Evolutionary conservation across 2,113 vertebrate species (phyloP), one percentile per base, ranked within the genome.

Genomic region (Amphiprion percula): DNA sequence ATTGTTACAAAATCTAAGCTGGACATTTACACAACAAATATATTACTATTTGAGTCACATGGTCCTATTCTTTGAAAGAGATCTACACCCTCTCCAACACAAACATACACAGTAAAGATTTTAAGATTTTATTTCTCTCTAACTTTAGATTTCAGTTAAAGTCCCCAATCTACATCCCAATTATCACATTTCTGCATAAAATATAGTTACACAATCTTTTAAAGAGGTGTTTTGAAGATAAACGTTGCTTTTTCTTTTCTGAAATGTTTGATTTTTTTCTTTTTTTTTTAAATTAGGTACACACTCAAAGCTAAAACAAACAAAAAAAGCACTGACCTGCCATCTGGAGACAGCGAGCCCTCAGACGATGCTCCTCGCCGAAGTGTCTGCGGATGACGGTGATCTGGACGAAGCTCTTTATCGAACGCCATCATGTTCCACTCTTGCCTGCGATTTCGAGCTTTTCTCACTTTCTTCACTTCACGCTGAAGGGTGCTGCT

Each of bases 401-500:
- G 95, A 92, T 98, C 97, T 53, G 97, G 97, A 82, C 97, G 96
- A 77, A 98, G 96, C 92, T 99, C 97, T 91, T 97, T 98, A 94
- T 99, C 97, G 83, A 97, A 96, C 0, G 97, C 97, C 97, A 99
- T 98, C 95, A 97, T 96, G 93, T 96, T 98, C 98, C 97, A 99
- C 85, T 98, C 96, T 68, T 98, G 97, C 73, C 96, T 95, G 88
- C 98, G 97, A 96, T 97, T 98, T 55, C 96, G 95, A 80, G 95
- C 97, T 94, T 99, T 98, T 90, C 98, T 96, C 94, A 99, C 97
- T 87, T 98, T 99, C 94, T 97, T 98, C 88, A 97, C 96, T 94
- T 99, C 97, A 8, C 96, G 96, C 56, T 96, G 96, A 82, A 93
- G 77, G 1, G 96, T 97, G 92, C 96, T 96, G 91, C 95, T 96